Base-by-base conservation (phyloP, 2,113 vertebrate genomes). In the Ailurus styani region DNA sequence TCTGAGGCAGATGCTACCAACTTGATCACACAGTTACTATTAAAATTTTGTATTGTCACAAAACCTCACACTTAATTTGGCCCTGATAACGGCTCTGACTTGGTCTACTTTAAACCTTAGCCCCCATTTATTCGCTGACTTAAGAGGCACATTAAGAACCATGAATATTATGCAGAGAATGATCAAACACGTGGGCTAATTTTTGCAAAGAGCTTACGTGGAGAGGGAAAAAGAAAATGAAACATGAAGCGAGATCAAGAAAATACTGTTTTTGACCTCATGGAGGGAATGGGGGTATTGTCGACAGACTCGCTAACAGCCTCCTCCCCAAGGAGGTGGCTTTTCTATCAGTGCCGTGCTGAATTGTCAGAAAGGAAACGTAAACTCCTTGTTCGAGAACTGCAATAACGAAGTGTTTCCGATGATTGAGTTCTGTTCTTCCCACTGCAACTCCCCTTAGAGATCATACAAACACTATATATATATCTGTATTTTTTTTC, bases 41-140 rank as follows among this genome's bases (percentile, higher is more conserved):
- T 64, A 55, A 95, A 90, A 11, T 52, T 96, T 70, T 62, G 11
- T 66, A 77, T 50, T 95, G 21, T 40, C 60, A 83, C 55, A 95
- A 64, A 94, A 90, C 90, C n/a, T 87, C 55, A 94, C 5, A 31
- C 23, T 84, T 96, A 77, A 95, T 89, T 90, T 86, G 50, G n/a
- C 72, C 68, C 40, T 91, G 34, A 42, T 47, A 93, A 93, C 34
- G 84, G 8, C 13, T 54, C 27, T 84, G 18, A 54, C 42, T 29
- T 92, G 13, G 42, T 78, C 52, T 87, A 77, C 25, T 84, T 95
- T 52, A 95, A 25, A 68, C 11, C 54, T 66, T 54, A 89, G 81
- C 62, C 13, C 78, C 34, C 27, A 37, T 84, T 88, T 96, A 85
- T 78, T 86, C n/a, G 97, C 23, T 89, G 42, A 72, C 55, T 57